Percentiles rank a stretch among this genome's conserved stretches.
Evolutionary conservation across 1,140 invertebrate genomes (phyloP).

Genomic region (Magallana ariakensis): DNA sequence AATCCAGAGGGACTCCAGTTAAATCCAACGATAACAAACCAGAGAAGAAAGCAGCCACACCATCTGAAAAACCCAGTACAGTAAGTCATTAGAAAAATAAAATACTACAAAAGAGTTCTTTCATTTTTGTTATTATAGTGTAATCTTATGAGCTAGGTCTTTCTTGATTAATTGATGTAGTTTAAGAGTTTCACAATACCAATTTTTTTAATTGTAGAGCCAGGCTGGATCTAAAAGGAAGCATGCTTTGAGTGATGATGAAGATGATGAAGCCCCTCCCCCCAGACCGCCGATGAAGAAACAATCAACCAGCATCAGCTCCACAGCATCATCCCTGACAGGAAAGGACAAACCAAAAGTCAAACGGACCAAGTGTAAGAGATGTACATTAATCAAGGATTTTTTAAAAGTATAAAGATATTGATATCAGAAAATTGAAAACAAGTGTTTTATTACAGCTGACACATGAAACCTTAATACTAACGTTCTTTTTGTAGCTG

Average conservation of each 20-base stretch:
- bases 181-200: too few species aligned
- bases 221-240: constrained; percentile 59
- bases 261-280: constrained; percentile 44
- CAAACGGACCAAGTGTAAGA: constrained; percentile 72
- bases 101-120: too few species aligned
- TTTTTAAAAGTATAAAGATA: too few species aligned
- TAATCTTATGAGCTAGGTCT: too few species aligned
- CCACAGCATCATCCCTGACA: constrained; percentile 59
- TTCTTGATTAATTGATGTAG: too few species aligned
- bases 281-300: constrained; percentile 64
- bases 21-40: background rate
- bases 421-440: too few species aligned
- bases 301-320: constrained; percentile 71
- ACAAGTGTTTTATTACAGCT: too few species aligned
- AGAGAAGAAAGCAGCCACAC: background rate
- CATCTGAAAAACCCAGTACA: constrained; percentile 16
- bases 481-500: background rate
- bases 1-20: constrained; percentile 9
- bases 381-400: background rate
- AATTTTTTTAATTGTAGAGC: background rate
- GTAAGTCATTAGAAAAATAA: background rate
- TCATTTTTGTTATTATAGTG: too few species aligned
- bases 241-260: constrained; percentile 65
- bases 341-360: constrained; percentile 55
- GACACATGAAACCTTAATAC: too few species aligned